These are phyloP conservation scores for Pollachius pollachius DNA, from an alignment of 2,113 vertebrate genomes.

Conservation along the genomic window DNA sequence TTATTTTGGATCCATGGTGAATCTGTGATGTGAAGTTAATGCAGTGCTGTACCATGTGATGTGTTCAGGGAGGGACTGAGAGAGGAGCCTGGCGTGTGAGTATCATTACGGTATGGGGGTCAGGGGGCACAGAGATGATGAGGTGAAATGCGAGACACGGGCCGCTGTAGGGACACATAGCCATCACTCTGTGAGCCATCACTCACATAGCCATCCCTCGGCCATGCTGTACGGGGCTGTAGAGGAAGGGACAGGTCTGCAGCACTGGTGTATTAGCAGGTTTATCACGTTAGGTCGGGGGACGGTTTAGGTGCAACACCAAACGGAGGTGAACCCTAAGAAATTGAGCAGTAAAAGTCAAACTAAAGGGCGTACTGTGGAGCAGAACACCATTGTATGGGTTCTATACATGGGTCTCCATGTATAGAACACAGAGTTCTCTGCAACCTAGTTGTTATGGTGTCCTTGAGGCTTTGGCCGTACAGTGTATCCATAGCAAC, in stretches of 20 bases:
- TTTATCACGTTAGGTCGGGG: neutral
- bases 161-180: neutral
- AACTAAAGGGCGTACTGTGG: neutral
- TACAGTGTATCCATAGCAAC: neutral
- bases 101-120: conserved; percentile 4
- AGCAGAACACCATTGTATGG: neutral
- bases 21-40: too few relatives aligned
- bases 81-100: conserved; percentile 43
- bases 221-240: too few relatives aligned
- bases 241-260: too few relatives aligned
- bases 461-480: neutral
- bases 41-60: neutral
- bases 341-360: neutral
- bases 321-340: neutral
- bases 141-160: neutral
- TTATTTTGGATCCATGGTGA: too few relatives aligned
- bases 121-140: neutral
- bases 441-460: neutral
- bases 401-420: neutral
- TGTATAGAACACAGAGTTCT: neutral
- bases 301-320: conserved; percentile 1
- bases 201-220: too few relatives aligned
- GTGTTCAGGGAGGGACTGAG: conserved; percentile 42
- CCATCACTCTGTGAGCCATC: too few relatives aligned
- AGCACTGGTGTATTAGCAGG: too few relatives aligned